Evolutionary conservation across 2,797 vertebrate genomes (phyloP).

Genomic region (Meriones psammophilus): DNA sequence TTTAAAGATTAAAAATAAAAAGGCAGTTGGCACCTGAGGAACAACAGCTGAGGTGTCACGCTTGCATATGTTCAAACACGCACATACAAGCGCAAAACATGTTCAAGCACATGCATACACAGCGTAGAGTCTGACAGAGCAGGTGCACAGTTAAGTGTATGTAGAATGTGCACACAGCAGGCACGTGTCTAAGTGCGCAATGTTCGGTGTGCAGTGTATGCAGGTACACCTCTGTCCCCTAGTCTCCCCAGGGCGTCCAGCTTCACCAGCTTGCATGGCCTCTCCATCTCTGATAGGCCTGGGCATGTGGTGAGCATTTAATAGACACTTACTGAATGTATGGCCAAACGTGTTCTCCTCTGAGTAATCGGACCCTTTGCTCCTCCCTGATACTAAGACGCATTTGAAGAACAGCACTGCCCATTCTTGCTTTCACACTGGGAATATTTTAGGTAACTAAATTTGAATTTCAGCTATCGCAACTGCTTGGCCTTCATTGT

Average conservation of each 20-base stretch:
- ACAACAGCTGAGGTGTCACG: background rate
- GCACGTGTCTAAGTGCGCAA: background rate
- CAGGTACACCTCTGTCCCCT: background rate
- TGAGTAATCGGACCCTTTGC: background rate
- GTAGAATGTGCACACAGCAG: background rate
- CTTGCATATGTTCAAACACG: background rate
- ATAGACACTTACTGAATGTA: background rate
- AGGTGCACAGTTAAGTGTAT: background rate
- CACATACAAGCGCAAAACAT: background rate
- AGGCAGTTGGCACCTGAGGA: background rate
- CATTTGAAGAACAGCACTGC: background rate
- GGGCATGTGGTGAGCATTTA: background rate
- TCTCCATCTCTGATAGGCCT: background rate
- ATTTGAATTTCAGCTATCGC: slow-evolving; percentile 9
- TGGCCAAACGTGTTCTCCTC: background rate
- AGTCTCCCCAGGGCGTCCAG: background rate
- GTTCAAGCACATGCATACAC: background rate
- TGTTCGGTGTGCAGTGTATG: background rate
- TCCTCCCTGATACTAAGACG: slow-evolving; percentile 11
- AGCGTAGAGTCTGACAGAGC: background rate
- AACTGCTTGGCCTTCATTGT: background rate
- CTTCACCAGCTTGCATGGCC: background rate
- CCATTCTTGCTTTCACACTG: slow-evolving; percentile 6
- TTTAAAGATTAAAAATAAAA: background rate
- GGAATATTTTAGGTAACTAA: slow-evolving; percentile 17